A percentile compares a stretch with the other conserved stretches of the same genome.
phyloP scores from a whole-genome alignment of 2,797 vertebrate genomes.

The Labroides dimidiatus region DNA sequence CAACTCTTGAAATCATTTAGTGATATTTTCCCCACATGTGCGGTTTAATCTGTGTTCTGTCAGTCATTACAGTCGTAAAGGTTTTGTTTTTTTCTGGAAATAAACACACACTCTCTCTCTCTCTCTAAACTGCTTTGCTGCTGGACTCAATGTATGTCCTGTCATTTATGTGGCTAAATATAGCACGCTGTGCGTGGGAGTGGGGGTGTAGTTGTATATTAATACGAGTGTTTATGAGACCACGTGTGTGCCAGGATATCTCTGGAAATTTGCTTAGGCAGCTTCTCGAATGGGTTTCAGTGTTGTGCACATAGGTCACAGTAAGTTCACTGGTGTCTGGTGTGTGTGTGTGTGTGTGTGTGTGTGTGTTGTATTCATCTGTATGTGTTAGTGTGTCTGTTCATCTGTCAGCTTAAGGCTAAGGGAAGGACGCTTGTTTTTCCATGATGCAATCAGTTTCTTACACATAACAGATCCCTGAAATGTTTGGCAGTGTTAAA shows the following conservation, averaged over 20 bases:
- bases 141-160: slow-evolving; percentile 49
- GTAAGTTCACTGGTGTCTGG: slow-evolving; percentile 42
- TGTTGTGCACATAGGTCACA: slow-evolving; percentile 49
- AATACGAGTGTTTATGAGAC: slow-evolving; percentile 64
- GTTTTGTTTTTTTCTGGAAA: slow-evolving; percentile 28
- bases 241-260: slow-evolving; percentile 58
- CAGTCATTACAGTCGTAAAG: slow-evolving; percentile 15
- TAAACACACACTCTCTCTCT: slow-evolving; percentile 20
- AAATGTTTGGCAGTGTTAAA: slow-evolving; percentile 53
- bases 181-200: slow-evolving; percentile 59
- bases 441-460: slow-evolving; percentile 56
- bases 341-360: slow-evolving; percentile 24
- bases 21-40: slow-evolving; percentile 13
- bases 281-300: slow-evolving; percentile 50
- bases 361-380: slow-evolving; percentile 25
- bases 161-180: slow-evolving; percentile 72
- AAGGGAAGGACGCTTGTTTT: slow-evolving; percentile 49
- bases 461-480: slow-evolving; percentile 45
- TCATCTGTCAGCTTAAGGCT: slow-evolving; percentile 42
- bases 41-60: slow-evolving; percentile 10
- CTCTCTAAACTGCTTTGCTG: slow-evolving; percentile 20
- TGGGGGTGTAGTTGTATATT: slow-evolving; percentile 55
- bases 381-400: slow-evolving; percentile 17
- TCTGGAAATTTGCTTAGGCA: slow-evolving; percentile 58
- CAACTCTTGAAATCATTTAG: slow-evolving; percentile 3